phyloP scores from a whole-genome alignment of 2,888 invertebrate species.

The Tubulanus polymorphus region DNA sequence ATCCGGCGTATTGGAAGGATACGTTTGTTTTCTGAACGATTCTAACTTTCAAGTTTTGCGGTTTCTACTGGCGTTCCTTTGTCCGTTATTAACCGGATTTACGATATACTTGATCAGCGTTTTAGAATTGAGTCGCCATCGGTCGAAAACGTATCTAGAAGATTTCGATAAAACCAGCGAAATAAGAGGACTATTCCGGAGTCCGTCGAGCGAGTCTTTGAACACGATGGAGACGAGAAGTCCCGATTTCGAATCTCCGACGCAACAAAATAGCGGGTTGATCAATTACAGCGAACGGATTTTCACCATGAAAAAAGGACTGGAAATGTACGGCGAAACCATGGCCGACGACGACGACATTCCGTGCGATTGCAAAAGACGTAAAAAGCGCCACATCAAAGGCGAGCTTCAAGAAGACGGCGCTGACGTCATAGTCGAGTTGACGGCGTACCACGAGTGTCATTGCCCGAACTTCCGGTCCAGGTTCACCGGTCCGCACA shows the following conservation, averaged over 20 bases:
- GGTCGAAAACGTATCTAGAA: background rate
- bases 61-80: background rate
- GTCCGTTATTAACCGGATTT: background rate
- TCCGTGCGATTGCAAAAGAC: background rate
- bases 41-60: background rate
- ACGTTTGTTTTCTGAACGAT: background rate
- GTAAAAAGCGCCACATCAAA: background rate
- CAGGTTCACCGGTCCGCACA: background rate
- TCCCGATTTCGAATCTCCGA: too few species aligned
- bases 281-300: background rate
- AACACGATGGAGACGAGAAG: background rate
- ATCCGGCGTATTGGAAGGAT: background rate
- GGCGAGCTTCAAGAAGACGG: background rate
- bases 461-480: background rate
- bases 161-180: background rate
- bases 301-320: background rate
- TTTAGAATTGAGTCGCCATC: background rate
- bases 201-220: background rate
- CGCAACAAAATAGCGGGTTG: background rate
- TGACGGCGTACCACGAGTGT: background rate
- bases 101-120: background rate
- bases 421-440: background rate
- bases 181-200: background rate
- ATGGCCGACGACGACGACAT: background rate
- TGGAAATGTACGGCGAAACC: background rate